A percentile compares a stretch with the other conserved stretches of the same genome.
These are phyloP conservation scores for Ginglymostoma cirratum DNA, from an alignment of 2,113 vertebrate species.

Conservation along the genomic window DNA sequence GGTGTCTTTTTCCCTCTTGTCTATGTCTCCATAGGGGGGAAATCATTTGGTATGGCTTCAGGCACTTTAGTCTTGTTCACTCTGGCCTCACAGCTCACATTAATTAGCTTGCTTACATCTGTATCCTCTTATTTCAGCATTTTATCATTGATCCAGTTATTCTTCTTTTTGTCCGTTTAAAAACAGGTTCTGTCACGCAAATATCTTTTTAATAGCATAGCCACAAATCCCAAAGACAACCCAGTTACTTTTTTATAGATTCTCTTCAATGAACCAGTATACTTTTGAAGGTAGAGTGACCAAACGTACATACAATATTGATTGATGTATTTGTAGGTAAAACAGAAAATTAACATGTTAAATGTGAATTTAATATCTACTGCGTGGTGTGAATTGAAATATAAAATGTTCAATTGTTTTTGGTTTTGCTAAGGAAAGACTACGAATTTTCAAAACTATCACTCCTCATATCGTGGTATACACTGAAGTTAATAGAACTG, in stretches of 20 bases:
- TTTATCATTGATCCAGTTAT: background rate
- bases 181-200: background rate
- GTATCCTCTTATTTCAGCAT: background rate
- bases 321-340: background rate
- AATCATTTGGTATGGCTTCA: background rate
- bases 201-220: background rate
- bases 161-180: background rate
- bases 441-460: background rate
- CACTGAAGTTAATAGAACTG: background rate
- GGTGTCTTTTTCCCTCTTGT: background rate
- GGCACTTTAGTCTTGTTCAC: background rate
- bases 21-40: background rate
- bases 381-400: background rate
- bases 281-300: background rate
- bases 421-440: background rate
- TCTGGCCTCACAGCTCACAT: background rate
- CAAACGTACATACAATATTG: background rate
- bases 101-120: constrained; percentile 1
- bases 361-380: background rate
- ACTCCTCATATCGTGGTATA: background rate
- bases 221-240: background rate
- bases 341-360: background rate
- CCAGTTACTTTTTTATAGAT: background rate
- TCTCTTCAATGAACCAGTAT: background rate
- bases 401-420: background rate